Evolutionary conservation across 2,113 vertebrate species (phyloP), one percentile per base, ranked within the genome.

Genomic region (Rhineura floridana): DNA sequence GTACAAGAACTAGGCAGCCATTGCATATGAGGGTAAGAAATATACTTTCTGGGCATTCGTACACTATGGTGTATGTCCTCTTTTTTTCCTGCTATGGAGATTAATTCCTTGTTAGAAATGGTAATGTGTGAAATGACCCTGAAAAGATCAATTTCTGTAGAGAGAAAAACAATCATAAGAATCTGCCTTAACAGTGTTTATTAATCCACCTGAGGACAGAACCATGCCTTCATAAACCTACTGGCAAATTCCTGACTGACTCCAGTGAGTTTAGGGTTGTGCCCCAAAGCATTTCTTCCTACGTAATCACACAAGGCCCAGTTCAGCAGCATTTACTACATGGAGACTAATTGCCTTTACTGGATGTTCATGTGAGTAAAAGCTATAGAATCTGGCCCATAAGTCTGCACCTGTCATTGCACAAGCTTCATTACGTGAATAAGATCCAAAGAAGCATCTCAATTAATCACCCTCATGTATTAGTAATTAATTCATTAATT

Each of bases 401-500:
- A 81, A 48, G 78, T 63, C 76, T 94, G 89, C 84, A 94, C 90
- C 91, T 95, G 94, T 92, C 94, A 88, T 89, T 91, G 77, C 81
- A 95, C 91, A 94, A 92, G 87, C 90, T 94, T 94, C 88, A 92
- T 95, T 94, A 95, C 36, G 3, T 93, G 81, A 95, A 89, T 73
- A 95, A 92, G 94, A 95, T 87, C 76, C 91, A 95, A 93, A 94
- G 87, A 93, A 87, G 81, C 91, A 95, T 93, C 92, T 96, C 93
- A 92, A 91, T 96, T 97, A 95, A 96, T 96, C 92, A 95, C 81
- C 90, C 88, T 91, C 92, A 89, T 93, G 92, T 95, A 95, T 92
- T 91, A 91, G 93, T 95, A 95, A 95, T 93, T 95, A 95, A 96
- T 96, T 96, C 93, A 96, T 95, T 95, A 95, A 96, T 95, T 95